Conservation (phyloP, 2,113 vertebrate species). For the Etheostoma spectabile region DNA sequence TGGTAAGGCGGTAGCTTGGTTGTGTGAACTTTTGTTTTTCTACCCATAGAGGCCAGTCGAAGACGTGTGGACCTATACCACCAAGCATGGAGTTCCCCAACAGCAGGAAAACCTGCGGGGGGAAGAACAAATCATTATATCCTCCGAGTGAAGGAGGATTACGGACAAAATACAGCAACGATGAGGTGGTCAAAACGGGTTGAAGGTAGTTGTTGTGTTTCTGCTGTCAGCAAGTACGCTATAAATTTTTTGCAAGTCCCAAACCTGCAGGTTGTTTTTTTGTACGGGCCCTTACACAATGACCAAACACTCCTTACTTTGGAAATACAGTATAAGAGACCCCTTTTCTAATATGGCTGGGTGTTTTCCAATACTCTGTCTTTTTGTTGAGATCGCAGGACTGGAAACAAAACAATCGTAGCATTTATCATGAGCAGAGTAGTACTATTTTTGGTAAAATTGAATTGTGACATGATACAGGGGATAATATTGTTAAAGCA, state of each 20-base stretch:
- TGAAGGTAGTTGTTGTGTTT: constrained; percentile 88
- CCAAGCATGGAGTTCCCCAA: constrained; percentile 96
- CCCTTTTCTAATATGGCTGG: neutral
- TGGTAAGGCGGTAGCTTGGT: constrained; percentile 84
- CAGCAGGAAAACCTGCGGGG: constrained; percentile 89
- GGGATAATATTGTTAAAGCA: neutral
- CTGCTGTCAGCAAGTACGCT: neutral
- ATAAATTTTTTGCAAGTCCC: neutral
- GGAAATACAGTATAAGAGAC: neutral
- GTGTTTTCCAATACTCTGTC: neutral
- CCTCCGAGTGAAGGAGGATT: constrained; percentile 99
- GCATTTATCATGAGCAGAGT: neutral
- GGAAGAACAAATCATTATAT: constrained; percentile 95
- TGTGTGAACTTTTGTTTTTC: constrained; percentile 96
- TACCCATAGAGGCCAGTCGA: constrained; percentile 99
- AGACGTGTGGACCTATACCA: constrained; percentile 90
- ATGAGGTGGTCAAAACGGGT: constrained; percentile 97
- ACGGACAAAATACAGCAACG: constrained; percentile 98
- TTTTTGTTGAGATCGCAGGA: neutral
- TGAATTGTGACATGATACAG: neutral
- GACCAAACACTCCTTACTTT: constrained; percentile 35
- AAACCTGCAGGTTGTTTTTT: no score
- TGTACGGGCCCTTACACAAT: constrained; percentile 15
- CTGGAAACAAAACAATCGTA: neutral
- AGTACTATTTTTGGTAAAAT: neutral